Evolutionary conservation across 2,888 invertebrate species (phyloP).

Genomic region (Andrena marginata): DNA sequence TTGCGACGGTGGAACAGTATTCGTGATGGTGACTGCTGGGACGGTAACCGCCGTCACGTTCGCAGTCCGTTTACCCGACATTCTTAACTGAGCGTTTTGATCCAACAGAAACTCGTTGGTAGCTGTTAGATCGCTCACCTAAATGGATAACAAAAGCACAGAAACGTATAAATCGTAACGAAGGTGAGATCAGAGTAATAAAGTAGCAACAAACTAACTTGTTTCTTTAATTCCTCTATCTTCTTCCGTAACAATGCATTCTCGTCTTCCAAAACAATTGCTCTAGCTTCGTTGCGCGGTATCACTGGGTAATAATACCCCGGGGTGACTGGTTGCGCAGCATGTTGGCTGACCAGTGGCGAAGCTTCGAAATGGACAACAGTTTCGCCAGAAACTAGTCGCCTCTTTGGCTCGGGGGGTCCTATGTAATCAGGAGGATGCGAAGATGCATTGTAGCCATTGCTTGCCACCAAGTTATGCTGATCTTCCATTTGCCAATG

Average conservation of each 20-base stretch:
- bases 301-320: slow-evolving; percentile 83
- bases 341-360: slow-evolving; percentile 80
- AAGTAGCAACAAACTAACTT: slow-evolving; percentile 84
- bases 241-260: slow-evolving; percentile 89
- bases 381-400: slow-evolving; percentile 81
- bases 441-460: slow-evolving; percentile 78
- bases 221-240: slow-evolving; percentile 90
- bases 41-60: slow-evolving; percentile 87
- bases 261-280: slow-evolving; percentile 88
- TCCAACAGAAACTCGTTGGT: slow-evolving; percentile 92
- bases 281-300: slow-evolving; percentile 83
- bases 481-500: slow-evolving; percentile 83
- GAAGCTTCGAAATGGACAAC: slow-evolving; percentile 82
- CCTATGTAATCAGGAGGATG: slow-evolving; percentile 81
- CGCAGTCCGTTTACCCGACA: slow-evolving; percentile 87
- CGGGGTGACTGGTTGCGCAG: slow-evolving; percentile 79
- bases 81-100: slow-evolving; percentile 90
- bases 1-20: slow-evolving; percentile 86
- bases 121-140: slow-evolving; percentile 90
- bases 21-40: slow-evolving; percentile 88
- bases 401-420: slow-evolving; percentile 82
- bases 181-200: not conserved
- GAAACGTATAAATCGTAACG: not conserved
- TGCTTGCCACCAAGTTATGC: slow-evolving; percentile 77
- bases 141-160: slow-evolving; percentile 22